phyloP scores from a whole-genome alignment of 2,797 vertebrate species.

The Karalla daura region DNA sequence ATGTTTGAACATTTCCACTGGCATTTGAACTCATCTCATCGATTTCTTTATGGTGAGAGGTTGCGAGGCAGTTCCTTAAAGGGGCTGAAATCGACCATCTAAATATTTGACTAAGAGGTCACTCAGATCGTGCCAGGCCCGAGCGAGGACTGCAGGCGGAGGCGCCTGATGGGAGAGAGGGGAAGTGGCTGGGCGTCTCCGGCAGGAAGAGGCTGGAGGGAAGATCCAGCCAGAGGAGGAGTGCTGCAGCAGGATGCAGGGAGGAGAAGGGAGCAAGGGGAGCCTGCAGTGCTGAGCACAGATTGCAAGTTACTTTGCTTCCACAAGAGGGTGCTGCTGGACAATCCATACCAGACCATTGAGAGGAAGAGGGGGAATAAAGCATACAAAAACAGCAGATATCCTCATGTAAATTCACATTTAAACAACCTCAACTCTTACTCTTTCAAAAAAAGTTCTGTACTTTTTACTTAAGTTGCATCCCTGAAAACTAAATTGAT shows the following conservation, averaged over 20 bases:
- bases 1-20: slow-evolving; percentile 76
- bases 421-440: slow-evolving; percentile 51
- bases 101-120: slow-evolving; percentile 86
- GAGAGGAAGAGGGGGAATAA: slow-evolving; percentile 7
- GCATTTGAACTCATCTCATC: slow-evolving; percentile 81
- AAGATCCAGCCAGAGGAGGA: slow-evolving; percentile 39
- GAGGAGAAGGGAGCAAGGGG: slow-evolving; percentile 25
- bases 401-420: slow-evolving; percentile 47
- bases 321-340: slow-evolving; percentile 99
- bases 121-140: slow-evolving; percentile 55
- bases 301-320: slow-evolving; percentile 65
- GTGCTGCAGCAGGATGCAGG: slow-evolving; percentile 61
- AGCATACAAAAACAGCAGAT: slow-evolving; percentile 40
- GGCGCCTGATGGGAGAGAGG: slow-evolving; percentile 13
- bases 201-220: slow-evolving; percentile 59
- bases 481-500: slow-evolving; percentile 69
- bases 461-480: slow-evolving; percentile 68
- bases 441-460: slow-evolving; percentile 68
- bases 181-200: slow-evolving; percentile 56
- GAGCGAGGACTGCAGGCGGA: slow-evolving; percentile 46
- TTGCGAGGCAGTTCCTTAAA: slow-evolving; percentile 78
- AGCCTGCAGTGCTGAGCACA: slow-evolving; percentile 46
- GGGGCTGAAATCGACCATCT: slow-evolving; percentile 80
- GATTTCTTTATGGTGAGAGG: slow-evolving; percentile 75
- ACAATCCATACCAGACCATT: slow-evolving; percentile 85